A percentile compares a stretch with the other conserved stretches of the same genome.
phyloP scores from a whole-genome alignment of 2,797 vertebrate species.

The Simalia tracyae region DNA sequence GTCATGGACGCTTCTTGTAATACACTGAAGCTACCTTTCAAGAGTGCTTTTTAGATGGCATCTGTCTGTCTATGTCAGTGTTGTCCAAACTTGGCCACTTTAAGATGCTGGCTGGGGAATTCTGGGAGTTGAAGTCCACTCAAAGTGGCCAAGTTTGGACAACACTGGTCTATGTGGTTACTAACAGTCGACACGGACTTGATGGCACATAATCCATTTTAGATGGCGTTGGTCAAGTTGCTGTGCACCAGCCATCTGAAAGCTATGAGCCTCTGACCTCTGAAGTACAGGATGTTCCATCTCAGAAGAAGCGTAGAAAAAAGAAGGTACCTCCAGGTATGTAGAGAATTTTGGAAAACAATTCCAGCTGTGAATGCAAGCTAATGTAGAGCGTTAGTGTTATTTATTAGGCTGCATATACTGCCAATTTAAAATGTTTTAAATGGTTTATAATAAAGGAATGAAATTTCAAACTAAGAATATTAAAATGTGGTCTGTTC shows the following conservation, averaged over 20 bases:
- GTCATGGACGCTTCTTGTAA: background rate
- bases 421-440: background rate
- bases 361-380: background rate
- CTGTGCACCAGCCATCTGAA: slow-evolving; percentile 72
- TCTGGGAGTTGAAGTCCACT: no score
- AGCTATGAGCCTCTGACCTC: slow-evolving; percentile 73
- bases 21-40: slow-evolving; percentile 1
- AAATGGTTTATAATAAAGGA: background rate
- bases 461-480: background rate
- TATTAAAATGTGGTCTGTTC: background rate
- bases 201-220: slow-evolving; percentile 26
- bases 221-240: slow-evolving; percentile 68
- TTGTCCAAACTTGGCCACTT: no score
- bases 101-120: no score
- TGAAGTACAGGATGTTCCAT: slow-evolving; percentile 70
- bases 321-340: slow-evolving; percentile 75
- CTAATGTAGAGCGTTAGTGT: background rate
- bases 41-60: slow-evolving; percentile 60
- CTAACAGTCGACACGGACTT: background rate
- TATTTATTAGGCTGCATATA: background rate
- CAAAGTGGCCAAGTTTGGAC: no score
- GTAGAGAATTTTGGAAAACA: slow-evolving; percentile 23
- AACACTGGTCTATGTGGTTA: background rate
- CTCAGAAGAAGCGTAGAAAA: slow-evolving; percentile 82
- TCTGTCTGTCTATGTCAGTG: slow-evolving; percentile 34